Base-by-base conservation (phyloP, 2,797 vertebrate species). In the Paguma larvata region DNA sequence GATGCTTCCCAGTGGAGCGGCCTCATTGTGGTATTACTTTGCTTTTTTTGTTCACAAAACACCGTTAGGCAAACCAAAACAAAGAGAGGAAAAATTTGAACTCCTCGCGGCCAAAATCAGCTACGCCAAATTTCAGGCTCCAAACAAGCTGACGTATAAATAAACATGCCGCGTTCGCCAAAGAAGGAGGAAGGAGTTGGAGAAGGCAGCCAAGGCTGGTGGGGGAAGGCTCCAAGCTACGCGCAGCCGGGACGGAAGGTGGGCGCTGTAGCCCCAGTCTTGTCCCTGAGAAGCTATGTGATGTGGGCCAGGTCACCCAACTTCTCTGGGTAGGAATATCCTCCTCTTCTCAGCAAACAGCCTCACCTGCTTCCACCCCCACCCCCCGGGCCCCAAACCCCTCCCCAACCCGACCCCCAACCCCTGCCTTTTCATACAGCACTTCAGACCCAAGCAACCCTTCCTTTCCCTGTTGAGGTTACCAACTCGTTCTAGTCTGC, bases 141-240 rank as follows among this genome's bases (percentile, higher is more conserved):
- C 83, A 91, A 93, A 97, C 53, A 95, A 93, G 83, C 79, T 90
- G 84, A 19, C 82, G 91, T 96, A 87, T 97, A 96, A 97, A 97
- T 96, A 85, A 95, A 92, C 41, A 62, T 2, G 46, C 38, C 18
- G 44, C 14, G 30, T 27, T 48, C 56, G 0, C 84, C 77, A 86
- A 10, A 6, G 51, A 62, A 91, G 91, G 15, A 97, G 1, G 48
- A 89, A 84, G 48, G 89, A 94, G 5, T 56, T 38, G 41, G 85
- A 86, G 48, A 89, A 88, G 38, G 38, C 23, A 21, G 13, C 0
- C 3, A 0, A 4, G 23, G 90, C 68, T 70, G 68, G 23, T 30
- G 4, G 21, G 77, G 44, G 72, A 53, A 87, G 68, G 53, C 4
- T 2, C 38, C 10, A 15, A 56, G 70, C 38, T 48, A 2, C 2